Evolutionary conservation across 2,113 vertebrate species (phyloP), one percentile per base, ranked within the genome.

Genomic region (Hipposideros armiger): DNA sequence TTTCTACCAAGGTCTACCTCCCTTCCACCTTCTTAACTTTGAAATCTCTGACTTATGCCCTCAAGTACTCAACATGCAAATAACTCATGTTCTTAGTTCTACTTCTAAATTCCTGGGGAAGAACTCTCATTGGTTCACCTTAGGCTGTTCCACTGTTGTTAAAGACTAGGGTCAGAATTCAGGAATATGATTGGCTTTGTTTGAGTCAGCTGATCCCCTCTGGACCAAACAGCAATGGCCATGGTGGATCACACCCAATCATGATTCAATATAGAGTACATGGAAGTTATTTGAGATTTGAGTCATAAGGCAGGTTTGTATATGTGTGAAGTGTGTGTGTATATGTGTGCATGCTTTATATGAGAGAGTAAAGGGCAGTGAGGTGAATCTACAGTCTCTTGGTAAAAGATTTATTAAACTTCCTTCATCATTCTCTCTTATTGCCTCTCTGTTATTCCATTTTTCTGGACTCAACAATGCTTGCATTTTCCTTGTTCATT

Each of bases 301-400:
- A 88, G 17, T 50, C 66, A 0, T 30, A 52, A 76, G n/a, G 40
- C 36, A 56, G 17, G 24, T 64, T 4, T 15, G 15, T 3, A 0
- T 13, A 50, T 67, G 5, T 64, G 52, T 74, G n/a, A 47, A n/a
- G 54, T 45, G 32, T 22, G 19, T 24, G 20, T n/a, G 28, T 70
- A 45, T 70, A 19, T 14, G 10, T 47, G 11, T 13, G 47, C 74
- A 76, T 69, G 64, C 42, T 77, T 56, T 54, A 24, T 28, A 13
- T 64, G 62, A 64, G 47, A 74, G 30, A 52, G 28, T 36, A 52
- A 70, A 89, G 73, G 76, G 40, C 28, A 28, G 20, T 28, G 69
- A 64, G 58, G 54, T 4, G 26, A 87, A 86, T 56, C 69, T 66
- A n/a, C 69, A 83, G 45, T 91, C 62, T 80, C 77, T 45, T 54